phyloP scores from a whole-genome alignment of 2,113 vertebrate genomes.

The Panthera leo region DNA sequence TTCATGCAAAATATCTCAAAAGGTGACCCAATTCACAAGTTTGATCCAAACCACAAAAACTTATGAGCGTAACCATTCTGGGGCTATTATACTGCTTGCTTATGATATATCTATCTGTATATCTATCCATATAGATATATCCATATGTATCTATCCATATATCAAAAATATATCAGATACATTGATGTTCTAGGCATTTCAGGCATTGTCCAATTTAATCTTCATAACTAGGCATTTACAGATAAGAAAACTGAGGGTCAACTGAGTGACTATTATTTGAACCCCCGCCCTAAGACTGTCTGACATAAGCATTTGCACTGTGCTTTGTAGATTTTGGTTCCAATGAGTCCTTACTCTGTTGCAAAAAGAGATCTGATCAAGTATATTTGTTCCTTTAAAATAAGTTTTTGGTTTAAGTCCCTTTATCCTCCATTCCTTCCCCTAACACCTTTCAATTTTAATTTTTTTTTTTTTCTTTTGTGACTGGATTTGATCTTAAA shows the following conservation, averaged over 20 bases:
- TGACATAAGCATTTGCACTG: not conserved
- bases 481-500: slow-evolving; percentile 54
- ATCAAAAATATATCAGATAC: not conserved
- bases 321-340: not conserved
- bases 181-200: not conserved
- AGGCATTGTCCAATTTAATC: not conserved
- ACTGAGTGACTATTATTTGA: not conserved
- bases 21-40: not conserved
- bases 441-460: slow-evolving; percentile 39
- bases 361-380: slow-evolving; percentile 32
- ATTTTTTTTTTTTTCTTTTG: not conserved
- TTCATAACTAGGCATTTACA: slow-evolving; percentile 24
- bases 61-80: not conserved
- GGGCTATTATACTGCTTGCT: not conserved
- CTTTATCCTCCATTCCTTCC: slow-evolving; percentile 18
- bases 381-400: not conserved
- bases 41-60: not conserved
- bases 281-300: not conserved
- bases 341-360: slow-evolving; percentile 17
- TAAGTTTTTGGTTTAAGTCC: slow-evolving; percentile 17
- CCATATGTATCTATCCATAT: not conserved
- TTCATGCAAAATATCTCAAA: not conserved
- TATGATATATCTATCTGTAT: not conserved
- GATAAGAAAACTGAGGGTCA: not conserved
- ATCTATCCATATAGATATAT: too few species aligned